Evolutionary conservation across 2,888 invertebrate genomes (phyloP).

Genomic region (Gortyna flavago): DNA sequence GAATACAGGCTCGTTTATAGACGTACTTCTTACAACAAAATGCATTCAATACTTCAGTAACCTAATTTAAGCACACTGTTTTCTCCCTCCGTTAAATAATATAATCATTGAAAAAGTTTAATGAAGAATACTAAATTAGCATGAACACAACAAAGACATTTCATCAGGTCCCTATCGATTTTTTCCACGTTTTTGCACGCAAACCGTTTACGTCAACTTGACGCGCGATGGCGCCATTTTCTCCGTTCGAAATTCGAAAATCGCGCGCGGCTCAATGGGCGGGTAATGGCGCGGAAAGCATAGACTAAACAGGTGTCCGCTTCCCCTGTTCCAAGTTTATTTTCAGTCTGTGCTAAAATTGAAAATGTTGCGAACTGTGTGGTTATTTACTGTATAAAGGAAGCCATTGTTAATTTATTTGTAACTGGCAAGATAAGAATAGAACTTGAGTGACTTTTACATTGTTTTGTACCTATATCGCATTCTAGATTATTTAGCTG

Average conservation of each 20-base stretch:
- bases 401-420: constrained; percentile 61
- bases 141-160: constrained; percentile 58
- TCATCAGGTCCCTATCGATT: constrained; percentile 62
- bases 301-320: constrained; percentile 85
- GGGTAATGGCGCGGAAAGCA: constrained; percentile 85
- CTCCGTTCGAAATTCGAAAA: constrained; percentile 84
- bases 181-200: constrained; percentile 68
- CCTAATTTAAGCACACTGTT: constrained; percentile 10
- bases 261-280: constrained; percentile 82
- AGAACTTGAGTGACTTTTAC: constrained; percentile 42
- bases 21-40: neutral
- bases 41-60: neutral
- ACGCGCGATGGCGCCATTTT: constrained; percentile 78
- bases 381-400: constrained; percentile 51
- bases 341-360: constrained; percentile 64
- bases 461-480: constrained; percentile 32
- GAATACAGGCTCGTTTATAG: neutral
- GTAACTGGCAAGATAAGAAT: constrained; percentile 42
- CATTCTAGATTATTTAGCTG: constrained; percentile 18
- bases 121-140: constrained; percentile 61
- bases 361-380: constrained; percentile 58
- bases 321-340: constrained; percentile 65
- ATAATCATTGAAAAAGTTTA: constrained; percentile 51
- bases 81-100: constrained; percentile 9
- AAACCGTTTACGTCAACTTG: constrained; percentile 78